Percentiles rank a stretch among this genome's conserved stretches.
phyloP scores from a whole-genome alignment of 2,888 invertebrate species.

The Stenoptilia bipunctidactyla region DNA sequence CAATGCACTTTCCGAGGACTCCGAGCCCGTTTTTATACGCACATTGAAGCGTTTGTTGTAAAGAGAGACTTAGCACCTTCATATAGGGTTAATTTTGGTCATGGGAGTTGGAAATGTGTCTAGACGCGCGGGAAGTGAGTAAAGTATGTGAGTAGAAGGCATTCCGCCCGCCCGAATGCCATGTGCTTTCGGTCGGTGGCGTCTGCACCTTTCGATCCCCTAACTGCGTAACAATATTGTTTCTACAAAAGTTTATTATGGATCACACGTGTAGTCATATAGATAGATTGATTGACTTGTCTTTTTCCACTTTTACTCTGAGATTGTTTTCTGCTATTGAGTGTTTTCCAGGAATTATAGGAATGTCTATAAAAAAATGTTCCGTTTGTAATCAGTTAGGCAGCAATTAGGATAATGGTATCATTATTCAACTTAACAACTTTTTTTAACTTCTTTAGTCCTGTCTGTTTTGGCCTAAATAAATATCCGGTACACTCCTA shows the following conservation, averaged over 20 bases:
- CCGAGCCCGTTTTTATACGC: constrained; percentile 50
- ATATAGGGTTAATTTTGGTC: constrained; percentile 27
- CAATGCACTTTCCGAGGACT: constrained; percentile 71
- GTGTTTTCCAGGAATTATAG: too few species aligned
- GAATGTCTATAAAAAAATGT: too few species aligned
- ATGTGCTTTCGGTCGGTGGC: constrained; percentile 27
- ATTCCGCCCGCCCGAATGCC: constrained; percentile 36
- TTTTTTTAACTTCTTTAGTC: too few species aligned
- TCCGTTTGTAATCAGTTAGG: too few species aligned
- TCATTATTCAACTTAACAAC: too few species aligned
- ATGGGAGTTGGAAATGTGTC: constrained; percentile 37
- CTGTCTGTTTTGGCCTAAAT: too few species aligned
- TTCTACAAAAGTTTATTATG: constrained; percentile 19
- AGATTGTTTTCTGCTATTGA: too few species aligned
- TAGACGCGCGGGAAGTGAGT: constrained; percentile 60
- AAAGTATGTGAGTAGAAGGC: constrained; percentile 40
- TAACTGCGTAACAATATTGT: constrained; percentile 11
- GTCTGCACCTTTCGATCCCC: constrained; percentile 12
- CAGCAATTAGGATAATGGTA: too few species aligned
- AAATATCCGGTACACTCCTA: too few species aligned
- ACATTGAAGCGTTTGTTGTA: background rate
- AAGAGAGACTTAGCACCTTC: constrained; percentile 16
- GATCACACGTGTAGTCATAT: too few species aligned
- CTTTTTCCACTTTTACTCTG: too few species aligned
- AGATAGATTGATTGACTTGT: too few species aligned